A percentile compares a stretch with the other conserved stretches of the same genome.
phyloP scores from a whole-genome alignment of 2,888 invertebrate genomes.

The Heliconius cydno region DNA sequence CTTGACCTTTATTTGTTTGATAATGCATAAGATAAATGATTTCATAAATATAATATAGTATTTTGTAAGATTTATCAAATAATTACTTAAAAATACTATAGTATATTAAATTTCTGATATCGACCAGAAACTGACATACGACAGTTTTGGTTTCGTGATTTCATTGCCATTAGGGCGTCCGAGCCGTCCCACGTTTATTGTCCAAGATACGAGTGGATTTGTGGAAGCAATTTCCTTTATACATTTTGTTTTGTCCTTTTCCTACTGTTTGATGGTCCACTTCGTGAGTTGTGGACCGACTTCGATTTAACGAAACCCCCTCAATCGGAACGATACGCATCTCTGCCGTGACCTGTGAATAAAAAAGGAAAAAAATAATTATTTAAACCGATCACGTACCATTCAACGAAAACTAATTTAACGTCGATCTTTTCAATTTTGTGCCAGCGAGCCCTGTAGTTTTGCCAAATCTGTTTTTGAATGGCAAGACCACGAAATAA shows the following conservation, averaged over 20 bases:
- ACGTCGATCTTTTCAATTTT: conserved; percentile 61
- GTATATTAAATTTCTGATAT: conserved; percentile 35
- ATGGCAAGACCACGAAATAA: not conserved
- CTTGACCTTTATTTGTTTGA: too few relatives aligned
- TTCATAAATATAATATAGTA: not conserved
- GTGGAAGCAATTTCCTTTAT: conserved; percentile 84
- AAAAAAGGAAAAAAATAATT: conserved; percentile 72
- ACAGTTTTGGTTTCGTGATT: conserved; percentile 83
- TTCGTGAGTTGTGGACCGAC: conserved; percentile 76
- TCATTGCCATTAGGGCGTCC: conserved; percentile 82
- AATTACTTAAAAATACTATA: not conserved
- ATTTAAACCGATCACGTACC: conserved; percentile 75
- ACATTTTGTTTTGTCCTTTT: conserved; percentile 84
- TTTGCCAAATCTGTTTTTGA: conserved; percentile 21
- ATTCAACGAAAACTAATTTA: conserved; percentile 79
- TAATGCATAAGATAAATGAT: too few relatives aligned
- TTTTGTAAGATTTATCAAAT: not conserved
- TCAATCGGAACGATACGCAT: conserved; percentile 76
- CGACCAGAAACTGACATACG: conserved; percentile 59
- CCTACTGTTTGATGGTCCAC: conserved; percentile 81
- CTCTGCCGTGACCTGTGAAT: conserved; percentile 62
- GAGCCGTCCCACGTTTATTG: conserved; percentile 80
- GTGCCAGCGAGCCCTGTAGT: conserved; percentile 29
- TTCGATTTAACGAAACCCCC: conserved; percentile 78
- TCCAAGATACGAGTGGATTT: conserved; percentile 83